These are phyloP conservation scores for Pollenia griseotomentosa DNA, from an alignment of 2,888 invertebrate species.

Conservation along the genomic window DNA sequence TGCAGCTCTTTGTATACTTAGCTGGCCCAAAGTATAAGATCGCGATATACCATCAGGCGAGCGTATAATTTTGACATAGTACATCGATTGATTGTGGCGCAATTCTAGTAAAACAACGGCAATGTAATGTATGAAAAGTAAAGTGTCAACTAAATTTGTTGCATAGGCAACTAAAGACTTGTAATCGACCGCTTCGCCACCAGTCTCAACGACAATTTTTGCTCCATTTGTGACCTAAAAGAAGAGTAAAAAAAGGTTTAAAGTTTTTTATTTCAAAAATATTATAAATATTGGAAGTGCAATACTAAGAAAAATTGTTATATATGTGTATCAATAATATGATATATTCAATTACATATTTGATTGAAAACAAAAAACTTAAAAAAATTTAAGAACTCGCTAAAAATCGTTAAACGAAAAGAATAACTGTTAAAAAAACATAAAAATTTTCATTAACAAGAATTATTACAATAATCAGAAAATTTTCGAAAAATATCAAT, in stretches of 20 bases:
- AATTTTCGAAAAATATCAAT: too few relatives aligned
- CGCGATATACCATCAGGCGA: slow-evolving; percentile 97
- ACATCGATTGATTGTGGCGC: slow-evolving; percentile 95
- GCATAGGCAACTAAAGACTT: slow-evolving; percentile 96
- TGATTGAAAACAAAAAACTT: too few relatives aligned
- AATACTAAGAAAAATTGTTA: too few relatives aligned
- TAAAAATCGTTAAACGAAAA: too few relatives aligned
- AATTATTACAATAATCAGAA: too few relatives aligned
- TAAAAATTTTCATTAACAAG: too few relatives aligned
- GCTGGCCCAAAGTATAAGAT: slow-evolving; percentile 94
- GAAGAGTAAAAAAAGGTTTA: too few relatives aligned
- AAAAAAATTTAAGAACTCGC: too few relatives aligned
- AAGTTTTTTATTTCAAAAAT: neutral
- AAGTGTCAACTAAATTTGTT: slow-evolving; percentile 95
- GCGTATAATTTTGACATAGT: slow-evolving; percentile 94
- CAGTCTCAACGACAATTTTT: slow-evolving; percentile 89
- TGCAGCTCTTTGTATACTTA: slow-evolving; percentile 97
- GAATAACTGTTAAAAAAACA: too few relatives aligned
- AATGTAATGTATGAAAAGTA: slow-evolving; percentile 97
- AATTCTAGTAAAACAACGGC: slow-evolving; percentile 97
- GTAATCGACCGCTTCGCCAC: slow-evolving; percentile 92
- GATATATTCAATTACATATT: too few relatives aligned
- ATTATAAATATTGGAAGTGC: too few relatives aligned
- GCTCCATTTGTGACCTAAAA: slow-evolving; percentile 88
- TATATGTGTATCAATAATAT: too few relatives aligned